phyloP scores from a whole-genome alignment of 2,888 invertebrate genomes.

The Vanessa cardui region DNA sequence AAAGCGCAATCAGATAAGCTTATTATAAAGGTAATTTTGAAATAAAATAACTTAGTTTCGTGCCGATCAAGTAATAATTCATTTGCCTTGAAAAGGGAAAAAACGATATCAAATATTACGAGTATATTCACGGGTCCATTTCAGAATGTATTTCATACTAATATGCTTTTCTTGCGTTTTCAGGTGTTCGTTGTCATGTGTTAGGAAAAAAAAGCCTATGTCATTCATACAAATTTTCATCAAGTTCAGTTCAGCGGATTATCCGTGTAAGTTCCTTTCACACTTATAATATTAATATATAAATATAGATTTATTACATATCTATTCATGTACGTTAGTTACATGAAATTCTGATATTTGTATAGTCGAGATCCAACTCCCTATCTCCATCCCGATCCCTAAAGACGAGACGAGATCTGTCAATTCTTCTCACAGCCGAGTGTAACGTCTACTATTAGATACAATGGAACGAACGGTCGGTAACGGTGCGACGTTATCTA shows the following conservation, averaged over 20 bases:
- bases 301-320: too few relatives aligned
- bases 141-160: too few relatives aligned
- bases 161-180: too few relatives aligned
- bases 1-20: slow-evolving; percentile 45
- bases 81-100: neutral
- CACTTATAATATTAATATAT: too few relatives aligned
- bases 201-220: too few relatives aligned
- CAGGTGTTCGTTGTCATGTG: too few relatives aligned
- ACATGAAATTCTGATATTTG: neutral
- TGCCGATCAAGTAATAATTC: neutral
- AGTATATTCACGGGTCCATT: neutral
- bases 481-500: slow-evolving; percentile 71
- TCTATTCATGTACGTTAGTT: too few relatives aligned
- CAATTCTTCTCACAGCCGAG: slow-evolving; percentile 56
- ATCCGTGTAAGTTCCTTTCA: too few relatives aligned
- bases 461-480: slow-evolving; percentile 74
- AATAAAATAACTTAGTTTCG: neutral
- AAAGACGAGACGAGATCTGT: neutral
- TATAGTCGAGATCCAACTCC: neutral
- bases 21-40: neutral
- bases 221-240: too few relatives aligned
- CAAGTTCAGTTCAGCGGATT: too few relatives aligned
- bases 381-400: neutral
- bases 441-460: slow-evolving; percentile 65
- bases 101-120: neutral